Evolutionary conservation across 1,140 invertebrate species (phyloP).

Genomic region (Drosophila triauraria): DNA sequence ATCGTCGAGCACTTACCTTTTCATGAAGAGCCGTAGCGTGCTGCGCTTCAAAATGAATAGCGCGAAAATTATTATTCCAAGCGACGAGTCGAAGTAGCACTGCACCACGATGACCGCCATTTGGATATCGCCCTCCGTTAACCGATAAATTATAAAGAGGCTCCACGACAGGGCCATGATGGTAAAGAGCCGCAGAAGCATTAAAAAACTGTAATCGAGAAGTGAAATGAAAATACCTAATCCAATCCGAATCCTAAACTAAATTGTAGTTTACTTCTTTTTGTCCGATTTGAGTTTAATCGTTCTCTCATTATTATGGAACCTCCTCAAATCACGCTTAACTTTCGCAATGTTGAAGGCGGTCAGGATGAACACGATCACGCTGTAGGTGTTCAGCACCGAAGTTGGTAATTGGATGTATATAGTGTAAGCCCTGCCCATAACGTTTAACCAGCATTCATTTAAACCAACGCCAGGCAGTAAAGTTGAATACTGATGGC

Average conservation of each 20-base stretch:
- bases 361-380: background rate
- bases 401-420: background rate
- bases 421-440: accelerated
- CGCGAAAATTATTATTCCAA: background rate
- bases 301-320: background rate
- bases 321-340: background rate
- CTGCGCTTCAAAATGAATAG: slow-evolving; percentile 1
- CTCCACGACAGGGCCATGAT: slow-evolving; percentile 2
- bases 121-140: background rate
- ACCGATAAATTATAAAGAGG: background rate
- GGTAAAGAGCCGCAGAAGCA: slow-evolving; percentile 7
- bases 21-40: background rate
- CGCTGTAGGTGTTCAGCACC: background rate
- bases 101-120: accelerated
- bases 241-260: background rate
- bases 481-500: background rate
- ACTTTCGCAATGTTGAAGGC: slow-evolving; percentile 1
- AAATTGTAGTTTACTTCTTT: background rate
- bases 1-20: background rate
- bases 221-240: background rate
- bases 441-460: background rate
- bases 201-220: background rate
- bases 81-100: accelerated
- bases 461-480: background rate
- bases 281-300: background rate